Evolutionary conservation across 92 coral and sea anemone species (phyloP).

Genomic region (Parazoanthus swiftii): DNA sequence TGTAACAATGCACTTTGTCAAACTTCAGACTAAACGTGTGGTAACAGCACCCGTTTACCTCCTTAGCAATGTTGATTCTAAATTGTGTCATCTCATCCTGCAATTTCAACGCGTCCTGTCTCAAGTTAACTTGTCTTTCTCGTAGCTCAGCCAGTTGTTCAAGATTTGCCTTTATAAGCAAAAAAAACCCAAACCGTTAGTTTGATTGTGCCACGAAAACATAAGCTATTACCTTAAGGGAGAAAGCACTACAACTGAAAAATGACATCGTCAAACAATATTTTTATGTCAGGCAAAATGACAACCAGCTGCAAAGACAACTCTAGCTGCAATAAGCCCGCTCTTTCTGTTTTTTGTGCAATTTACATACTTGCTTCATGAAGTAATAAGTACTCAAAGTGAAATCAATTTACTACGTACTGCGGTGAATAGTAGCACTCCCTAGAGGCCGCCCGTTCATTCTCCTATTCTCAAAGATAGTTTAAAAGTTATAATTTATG

Average conservation of each 20-base stretch:
- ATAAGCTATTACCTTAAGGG: no score
- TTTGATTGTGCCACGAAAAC: background rate
- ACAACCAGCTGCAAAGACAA: background rate
- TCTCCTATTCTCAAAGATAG: no score
- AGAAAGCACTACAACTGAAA: background rate
- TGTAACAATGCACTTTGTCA: background rate
- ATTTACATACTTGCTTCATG: no score
- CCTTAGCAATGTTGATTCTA: conserved; percentile 87
- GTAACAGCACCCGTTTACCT: conserved; percentile 51
- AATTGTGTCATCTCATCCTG: conserved; percentile 88
- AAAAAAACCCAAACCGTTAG: background rate
- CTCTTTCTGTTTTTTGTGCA: no score
- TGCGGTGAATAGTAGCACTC: no score
- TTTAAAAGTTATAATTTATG: no score
- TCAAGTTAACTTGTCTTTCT: conserved; percentile 80
- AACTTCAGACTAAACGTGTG: background rate
- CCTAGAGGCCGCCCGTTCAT: no score
- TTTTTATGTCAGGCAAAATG: no score
- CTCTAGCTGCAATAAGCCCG: background rate
- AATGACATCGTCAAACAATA: no score
- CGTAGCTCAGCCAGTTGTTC: conserved; percentile 75
- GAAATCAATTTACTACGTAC: no score
- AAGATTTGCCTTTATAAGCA: conserved; percentile 58
- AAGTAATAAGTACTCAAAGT: no score
- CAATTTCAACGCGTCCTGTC: conserved; percentile 76